Conservation (phyloP, 2,797 vertebrate genomes). For the Premnoplex brunnescens region DNA sequence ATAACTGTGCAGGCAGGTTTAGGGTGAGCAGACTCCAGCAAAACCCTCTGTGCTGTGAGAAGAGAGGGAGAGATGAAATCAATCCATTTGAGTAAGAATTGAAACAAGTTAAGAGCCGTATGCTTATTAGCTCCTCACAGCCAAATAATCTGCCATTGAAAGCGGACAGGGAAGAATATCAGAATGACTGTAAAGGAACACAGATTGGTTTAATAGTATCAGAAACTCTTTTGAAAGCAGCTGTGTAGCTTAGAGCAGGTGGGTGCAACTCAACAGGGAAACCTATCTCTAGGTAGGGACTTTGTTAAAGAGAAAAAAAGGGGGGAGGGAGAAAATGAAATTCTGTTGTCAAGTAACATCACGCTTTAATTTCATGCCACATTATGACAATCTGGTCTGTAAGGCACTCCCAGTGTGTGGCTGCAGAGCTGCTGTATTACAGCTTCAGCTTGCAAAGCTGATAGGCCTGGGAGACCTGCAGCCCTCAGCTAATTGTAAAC, state of each 20-base stretch:
- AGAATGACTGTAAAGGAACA: slow-evolving; percentile 16
- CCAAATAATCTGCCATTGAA: slow-evolving; percentile 40
- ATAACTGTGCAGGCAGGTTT: background rate
- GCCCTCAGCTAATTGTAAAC: slow-evolving; percentile 57
- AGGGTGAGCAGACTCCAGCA: background rate
- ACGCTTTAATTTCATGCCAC: slow-evolving; percentile 77
- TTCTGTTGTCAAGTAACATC: slow-evolving; percentile 67
- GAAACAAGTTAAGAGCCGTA: slow-evolving; percentile 62
- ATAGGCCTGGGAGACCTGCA: slow-evolving; percentile 36
- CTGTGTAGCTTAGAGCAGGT: slow-evolving; percentile 47
- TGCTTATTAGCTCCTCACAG: slow-evolving; percentile 54
- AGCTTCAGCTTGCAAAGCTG: slow-evolving; percentile 13
- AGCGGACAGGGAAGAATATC: slow-evolving; percentile 1
- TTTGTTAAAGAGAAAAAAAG: background rate
- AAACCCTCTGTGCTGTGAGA: background rate
- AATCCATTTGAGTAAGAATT: background rate
- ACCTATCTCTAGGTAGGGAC: background rate
- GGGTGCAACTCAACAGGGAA: background rate
- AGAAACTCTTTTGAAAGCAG: slow-evolving; percentile 45
- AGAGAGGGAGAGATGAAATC: background rate
- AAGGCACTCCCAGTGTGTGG: slow-evolving; percentile 46
- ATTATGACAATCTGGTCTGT: slow-evolving; percentile 70
- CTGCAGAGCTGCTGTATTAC: slow-evolving; percentile 41
- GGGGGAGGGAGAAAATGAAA: slow-evolving; percentile 19
- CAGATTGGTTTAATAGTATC: slow-evolving; percentile 22